Conservation (phyloP, 2,797 vertebrate species). For the Pseudopleuronectes americanus region DNA sequence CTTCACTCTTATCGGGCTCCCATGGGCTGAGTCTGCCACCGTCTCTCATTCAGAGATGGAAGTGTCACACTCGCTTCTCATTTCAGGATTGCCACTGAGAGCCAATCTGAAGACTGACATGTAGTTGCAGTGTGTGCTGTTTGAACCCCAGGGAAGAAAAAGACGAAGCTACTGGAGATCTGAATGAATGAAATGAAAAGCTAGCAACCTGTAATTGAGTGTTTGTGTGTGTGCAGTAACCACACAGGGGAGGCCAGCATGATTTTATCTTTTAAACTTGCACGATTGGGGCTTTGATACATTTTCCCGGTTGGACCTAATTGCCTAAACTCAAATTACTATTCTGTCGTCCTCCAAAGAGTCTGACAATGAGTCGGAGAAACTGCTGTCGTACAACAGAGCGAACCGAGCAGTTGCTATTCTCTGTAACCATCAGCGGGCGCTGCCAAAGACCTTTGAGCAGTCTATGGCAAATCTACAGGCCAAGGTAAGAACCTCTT, state of each 20-base stretch:
- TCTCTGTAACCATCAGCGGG: constrained; percentile 88
- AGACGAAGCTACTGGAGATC: constrained; percentile 14
- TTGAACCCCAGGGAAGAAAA: constrained; percentile 11
- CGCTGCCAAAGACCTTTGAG: constrained; percentile 86
- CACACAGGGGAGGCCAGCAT: background rate
- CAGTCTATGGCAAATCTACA: constrained; percentile 86
- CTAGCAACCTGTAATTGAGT: constrained; percentile 12
- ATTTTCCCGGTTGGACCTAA: constrained; percentile 11
- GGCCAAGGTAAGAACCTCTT: constrained; percentile 63
- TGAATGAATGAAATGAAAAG: constrained; percentile 24
- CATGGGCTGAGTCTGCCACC: constrained; percentile 47
- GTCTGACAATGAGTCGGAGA: constrained; percentile 76
- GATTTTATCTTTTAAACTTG: constrained; percentile 6
- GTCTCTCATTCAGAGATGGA: constrained; percentile 56
- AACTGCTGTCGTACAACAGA: constrained; percentile 86
- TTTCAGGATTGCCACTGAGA: constrained; percentile 55
- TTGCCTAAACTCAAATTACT: constrained; percentile 16
- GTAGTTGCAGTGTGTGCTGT: constrained; percentile 6
- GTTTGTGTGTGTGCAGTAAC: background rate
- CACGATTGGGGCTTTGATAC: constrained; percentile 2
- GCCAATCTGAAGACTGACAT: constrained; percentile 51
- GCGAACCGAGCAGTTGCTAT: constrained; percentile 87
- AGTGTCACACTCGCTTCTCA: constrained; percentile 51
- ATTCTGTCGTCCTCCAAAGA: constrained; percentile 57
- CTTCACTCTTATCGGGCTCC: constrained; percentile 39